phyloP scores from a whole-genome alignment of 1,140 invertebrate species.

The Nomia melanderi region DNA sequence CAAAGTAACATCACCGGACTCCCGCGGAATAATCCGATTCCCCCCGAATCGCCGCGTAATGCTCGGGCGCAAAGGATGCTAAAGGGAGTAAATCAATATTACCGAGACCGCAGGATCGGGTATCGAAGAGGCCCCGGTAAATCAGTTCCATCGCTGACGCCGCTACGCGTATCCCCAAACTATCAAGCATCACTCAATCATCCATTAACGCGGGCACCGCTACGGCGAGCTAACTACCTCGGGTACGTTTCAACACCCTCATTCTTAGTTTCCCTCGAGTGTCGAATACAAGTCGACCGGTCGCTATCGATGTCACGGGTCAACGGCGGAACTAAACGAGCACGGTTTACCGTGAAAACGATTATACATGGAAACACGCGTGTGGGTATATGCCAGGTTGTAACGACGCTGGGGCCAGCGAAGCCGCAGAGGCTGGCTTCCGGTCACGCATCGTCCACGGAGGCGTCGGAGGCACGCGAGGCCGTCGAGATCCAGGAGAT shows the following conservation, averaged over 20 bases:
- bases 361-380: slow-evolving; percentile 41
- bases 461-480: slow-evolving; percentile 68
- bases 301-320: too few relatives aligned
- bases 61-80: neutral
- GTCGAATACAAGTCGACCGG: neutral
- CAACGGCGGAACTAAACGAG: too few relatives aligned
- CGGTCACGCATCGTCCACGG: slow-evolving; percentile 69
- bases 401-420: slow-evolving; percentile 87
- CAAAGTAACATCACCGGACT: too few relatives aligned
- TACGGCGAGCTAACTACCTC: too few relatives aligned
- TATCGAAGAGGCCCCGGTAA: neutral
- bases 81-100: neutral
- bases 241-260: too few relatives aligned
- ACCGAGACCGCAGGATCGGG: neutral
- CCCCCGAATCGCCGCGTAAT: too few relatives aligned
- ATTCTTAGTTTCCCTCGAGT: too few relatives aligned
- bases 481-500: slow-evolving; percentile 68
- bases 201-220: neutral
- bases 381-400: slow-evolving; percentile 83
- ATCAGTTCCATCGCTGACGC: neutral
- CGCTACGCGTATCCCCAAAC: neutral
- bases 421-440: slow-evolving; percentile 84
- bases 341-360: neutral
- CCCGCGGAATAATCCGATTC: too few relatives aligned
- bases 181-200: neutral